phyloP scores from a whole-genome alignment of 2,888 invertebrate species.

The Cartodere bifasciata region DNA sequence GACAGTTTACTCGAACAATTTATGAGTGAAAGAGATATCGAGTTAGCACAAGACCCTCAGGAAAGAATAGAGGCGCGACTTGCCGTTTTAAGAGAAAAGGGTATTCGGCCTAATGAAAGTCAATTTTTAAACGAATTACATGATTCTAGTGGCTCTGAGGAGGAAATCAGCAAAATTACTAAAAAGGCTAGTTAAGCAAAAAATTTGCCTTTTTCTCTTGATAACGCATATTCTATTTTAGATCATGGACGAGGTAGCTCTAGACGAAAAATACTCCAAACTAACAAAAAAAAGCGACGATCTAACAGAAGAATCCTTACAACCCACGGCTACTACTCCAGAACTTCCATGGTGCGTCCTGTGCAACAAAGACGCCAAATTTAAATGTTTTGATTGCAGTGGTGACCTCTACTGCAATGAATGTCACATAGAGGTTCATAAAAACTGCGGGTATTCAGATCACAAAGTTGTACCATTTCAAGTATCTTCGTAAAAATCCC shows the following conservation, averaged over 20 bases:
- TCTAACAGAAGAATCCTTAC: too few species aligned
- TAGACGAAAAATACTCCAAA: slow-evolving; percentile 32
- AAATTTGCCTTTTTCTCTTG: not conserved
- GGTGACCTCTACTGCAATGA: slow-evolving; percentile 66
- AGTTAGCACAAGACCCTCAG: slow-evolving; percentile 35
- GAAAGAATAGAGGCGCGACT: slow-evolving; percentile 42
- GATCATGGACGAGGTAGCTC: slow-evolving; percentile 38
- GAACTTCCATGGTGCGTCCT: slow-evolving; percentile 76
- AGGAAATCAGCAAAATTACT: slow-evolving; percentile 31
- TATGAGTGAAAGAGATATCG: slow-evolving; percentile 36
- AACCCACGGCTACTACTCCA: too few species aligned
- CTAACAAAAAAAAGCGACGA: slow-evolving; percentile 12
- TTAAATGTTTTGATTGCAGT: slow-evolving; percentile 64
- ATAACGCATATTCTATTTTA: slow-evolving; percentile 15
- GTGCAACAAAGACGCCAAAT: slow-evolving; percentile 67
- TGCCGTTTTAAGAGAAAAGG: slow-evolving; percentile 38
- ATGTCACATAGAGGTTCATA: slow-evolving; percentile 61
- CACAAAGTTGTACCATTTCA: slow-evolving; percentile 28
- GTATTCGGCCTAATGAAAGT: slow-evolving; percentile 30
- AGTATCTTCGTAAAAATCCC: too few species aligned
- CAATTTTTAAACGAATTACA: slow-evolving; percentile 29
- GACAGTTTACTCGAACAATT: slow-evolving; percentile 51
- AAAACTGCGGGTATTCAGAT: slow-evolving; percentile 31
- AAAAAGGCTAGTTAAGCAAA: slow-evolving; percentile 25
- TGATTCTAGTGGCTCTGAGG: slow-evolving; percentile 29